Conservation (phyloP, 2,113 vertebrate genomes). For the Pelodiscus sinensis region DNA sequence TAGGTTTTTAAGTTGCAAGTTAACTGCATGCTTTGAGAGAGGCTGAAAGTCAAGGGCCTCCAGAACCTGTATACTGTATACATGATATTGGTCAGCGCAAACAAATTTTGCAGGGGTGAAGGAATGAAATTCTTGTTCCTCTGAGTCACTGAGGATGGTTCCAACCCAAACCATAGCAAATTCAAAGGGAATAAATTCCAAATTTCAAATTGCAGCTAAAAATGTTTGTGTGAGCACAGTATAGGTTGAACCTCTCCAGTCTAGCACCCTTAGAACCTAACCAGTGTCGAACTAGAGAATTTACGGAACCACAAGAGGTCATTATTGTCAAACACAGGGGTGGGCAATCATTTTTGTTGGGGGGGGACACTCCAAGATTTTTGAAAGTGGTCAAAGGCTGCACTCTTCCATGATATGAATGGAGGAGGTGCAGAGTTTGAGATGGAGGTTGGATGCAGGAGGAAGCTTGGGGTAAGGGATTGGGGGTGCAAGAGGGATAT, state of each 20-base stretch:
- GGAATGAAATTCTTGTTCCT: background rate
- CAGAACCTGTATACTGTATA: background rate
- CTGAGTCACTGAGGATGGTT: background rate
- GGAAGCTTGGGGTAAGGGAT: too few species aligned
- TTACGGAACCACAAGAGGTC: too few species aligned
- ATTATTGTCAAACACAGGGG: too few species aligned
- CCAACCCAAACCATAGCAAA: background rate
- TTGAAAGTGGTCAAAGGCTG: too few species aligned
- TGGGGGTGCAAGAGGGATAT: too few species aligned
- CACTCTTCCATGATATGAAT: too few species aligned
- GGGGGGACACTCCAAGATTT: too few species aligned
- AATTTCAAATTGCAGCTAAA: background rate
- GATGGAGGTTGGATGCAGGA: too few species aligned
- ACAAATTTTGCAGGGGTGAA: background rate
- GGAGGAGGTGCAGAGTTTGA: too few species aligned
- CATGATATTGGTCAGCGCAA: background rate
- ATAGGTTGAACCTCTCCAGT: background rate
- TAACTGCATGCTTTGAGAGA: background rate
- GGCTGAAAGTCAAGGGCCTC: background rate
- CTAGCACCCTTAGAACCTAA: too few species aligned
- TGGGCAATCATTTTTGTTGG: too few species aligned
- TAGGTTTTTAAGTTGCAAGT: background rate
- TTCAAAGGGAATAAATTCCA: background rate
- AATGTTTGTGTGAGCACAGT: background rate
- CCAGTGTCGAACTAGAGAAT: too few species aligned